phyloP scores from a whole-genome alignment of 2,113 vertebrate genomes.

The Centropus unirufus region DNA sequence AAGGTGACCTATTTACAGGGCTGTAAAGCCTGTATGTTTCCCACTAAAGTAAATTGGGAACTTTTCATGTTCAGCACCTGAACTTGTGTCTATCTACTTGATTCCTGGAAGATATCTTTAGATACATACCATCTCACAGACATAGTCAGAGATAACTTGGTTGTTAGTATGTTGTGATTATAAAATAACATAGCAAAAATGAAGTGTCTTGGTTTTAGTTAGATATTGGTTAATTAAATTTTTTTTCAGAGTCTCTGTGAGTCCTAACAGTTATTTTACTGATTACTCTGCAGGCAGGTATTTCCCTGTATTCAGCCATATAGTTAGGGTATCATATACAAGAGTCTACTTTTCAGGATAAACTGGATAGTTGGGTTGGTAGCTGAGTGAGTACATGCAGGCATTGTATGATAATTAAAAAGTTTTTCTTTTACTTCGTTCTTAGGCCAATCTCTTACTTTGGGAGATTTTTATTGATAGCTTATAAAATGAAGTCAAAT shows the following conservation, averaged over 20 bases:
- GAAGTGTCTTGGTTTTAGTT: neutral
- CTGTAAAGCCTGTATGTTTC: neutral
- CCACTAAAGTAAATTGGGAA: neutral
- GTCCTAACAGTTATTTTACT: neutral
- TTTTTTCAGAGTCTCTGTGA: neutral
- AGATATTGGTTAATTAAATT: neutral
- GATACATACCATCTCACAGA: rapidly evolving
- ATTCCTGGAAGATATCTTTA: neutral
- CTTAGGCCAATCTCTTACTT: neutral
- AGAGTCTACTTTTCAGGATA: neutral
- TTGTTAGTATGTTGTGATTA: neutral
- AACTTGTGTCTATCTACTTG: neutral
- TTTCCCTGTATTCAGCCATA: neutral
- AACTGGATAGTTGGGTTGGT: neutral
- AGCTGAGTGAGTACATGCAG: neutral
- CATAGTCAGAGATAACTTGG: neutral
- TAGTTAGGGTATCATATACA: neutral
- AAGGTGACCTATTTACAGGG: neutral
- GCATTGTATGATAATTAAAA: neutral
- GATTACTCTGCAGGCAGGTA: neutral
- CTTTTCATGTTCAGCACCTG: neutral
- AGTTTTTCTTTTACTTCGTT: neutral
- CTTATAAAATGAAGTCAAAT: neutral
- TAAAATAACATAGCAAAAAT: neutral
- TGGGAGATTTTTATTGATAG: neutral